Conservation (phyloP, 2,797 vertebrate species). For the Malacoctenus gilli region DNA sequence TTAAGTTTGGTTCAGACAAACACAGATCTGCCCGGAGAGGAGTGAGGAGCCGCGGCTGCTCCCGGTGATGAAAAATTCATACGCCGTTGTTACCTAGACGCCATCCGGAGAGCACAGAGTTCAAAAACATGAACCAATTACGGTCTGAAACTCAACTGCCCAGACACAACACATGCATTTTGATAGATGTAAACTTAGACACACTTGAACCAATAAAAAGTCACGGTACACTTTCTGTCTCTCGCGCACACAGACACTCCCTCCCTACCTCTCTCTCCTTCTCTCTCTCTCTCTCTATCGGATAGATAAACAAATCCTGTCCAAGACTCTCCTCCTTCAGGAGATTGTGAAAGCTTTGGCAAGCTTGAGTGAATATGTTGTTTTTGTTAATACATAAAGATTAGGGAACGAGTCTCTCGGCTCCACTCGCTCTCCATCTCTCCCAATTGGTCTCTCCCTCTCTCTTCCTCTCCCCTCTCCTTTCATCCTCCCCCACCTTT, state of each 20-base stretch:
- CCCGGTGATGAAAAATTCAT: conserved; percentile 94
- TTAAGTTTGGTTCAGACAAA: conserved; percentile 93
- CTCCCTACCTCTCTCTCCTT: conserved; percentile 17
- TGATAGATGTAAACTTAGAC: conserved; percentile 63
- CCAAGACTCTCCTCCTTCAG: conserved; percentile 72
- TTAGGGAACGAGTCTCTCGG: conserved; percentile 77
- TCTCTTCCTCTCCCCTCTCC: conserved; percentile 39
- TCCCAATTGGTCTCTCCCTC: conserved; percentile 25
- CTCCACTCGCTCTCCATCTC: conserved; percentile 44
- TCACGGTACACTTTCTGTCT: conserved; percentile 30
- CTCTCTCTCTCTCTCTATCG: conserved; percentile 38
- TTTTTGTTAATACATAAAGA: conserved; percentile 85
- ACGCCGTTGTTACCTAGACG: conserved; percentile 82
- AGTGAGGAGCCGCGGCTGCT: conserved; percentile 73
- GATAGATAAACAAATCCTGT: conserved; percentile 77
- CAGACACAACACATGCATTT: conserved; percentile 66
- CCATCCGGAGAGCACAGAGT: conserved; percentile 90
- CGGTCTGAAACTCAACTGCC: conserved; percentile 81
- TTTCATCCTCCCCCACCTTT: conserved; percentile 67
- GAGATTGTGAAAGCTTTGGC: conserved; percentile 77
- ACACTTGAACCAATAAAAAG: conserved; percentile 57
- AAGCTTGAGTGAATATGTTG: conserved; percentile 79
- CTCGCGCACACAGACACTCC: conserved; percentile 20
- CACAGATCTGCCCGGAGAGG: conserved; percentile 78
- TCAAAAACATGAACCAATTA: conserved; percentile 94